These are phyloP conservation scores for Mystacornis crossleyi DNA, from an alignment of 2,113 vertebrate genomes.

Conservation along the genomic window DNA sequence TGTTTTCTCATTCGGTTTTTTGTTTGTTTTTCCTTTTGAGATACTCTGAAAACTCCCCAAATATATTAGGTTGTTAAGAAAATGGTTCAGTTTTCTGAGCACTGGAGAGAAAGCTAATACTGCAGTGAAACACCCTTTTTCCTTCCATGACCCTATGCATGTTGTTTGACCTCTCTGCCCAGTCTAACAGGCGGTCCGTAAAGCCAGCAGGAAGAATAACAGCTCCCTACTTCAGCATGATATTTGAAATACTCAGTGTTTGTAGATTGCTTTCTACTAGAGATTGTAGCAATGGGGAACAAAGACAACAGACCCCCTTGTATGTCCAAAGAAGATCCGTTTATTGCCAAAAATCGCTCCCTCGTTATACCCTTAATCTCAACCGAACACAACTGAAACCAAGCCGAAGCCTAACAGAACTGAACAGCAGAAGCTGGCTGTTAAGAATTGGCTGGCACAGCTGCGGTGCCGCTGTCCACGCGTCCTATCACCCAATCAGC, in stretches of 20 bases:
- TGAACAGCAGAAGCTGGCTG: no score
- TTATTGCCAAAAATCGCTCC: no score
- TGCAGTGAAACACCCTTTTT: not conserved
- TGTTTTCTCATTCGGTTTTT: not conserved
- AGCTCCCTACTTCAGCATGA: not conserved
- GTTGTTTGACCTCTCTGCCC: not conserved
- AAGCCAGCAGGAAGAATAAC: not conserved
- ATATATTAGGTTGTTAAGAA: not conserved
- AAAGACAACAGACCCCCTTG: no score
- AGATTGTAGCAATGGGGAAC: not conserved
- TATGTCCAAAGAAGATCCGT: no score
- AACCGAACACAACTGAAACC: no score
- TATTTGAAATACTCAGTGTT: not conserved
- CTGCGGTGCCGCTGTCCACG: no score
- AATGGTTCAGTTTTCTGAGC: not conserved
- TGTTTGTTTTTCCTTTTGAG: not conserved
- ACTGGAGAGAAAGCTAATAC: not conserved
- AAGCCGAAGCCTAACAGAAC: no score
- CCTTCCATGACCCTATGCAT: not conserved
- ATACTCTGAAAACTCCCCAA: not conserved
- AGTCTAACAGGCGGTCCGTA: not conserved
- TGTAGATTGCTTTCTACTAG: not conserved
- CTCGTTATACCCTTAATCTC: no score
- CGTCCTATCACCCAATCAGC: no score
- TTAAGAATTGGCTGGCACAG: no score